These are phyloP conservation scores for Drosophila nikananu DNA, from an alignment of 1,140 invertebrate species.

Conservation along the genomic window DNA sequence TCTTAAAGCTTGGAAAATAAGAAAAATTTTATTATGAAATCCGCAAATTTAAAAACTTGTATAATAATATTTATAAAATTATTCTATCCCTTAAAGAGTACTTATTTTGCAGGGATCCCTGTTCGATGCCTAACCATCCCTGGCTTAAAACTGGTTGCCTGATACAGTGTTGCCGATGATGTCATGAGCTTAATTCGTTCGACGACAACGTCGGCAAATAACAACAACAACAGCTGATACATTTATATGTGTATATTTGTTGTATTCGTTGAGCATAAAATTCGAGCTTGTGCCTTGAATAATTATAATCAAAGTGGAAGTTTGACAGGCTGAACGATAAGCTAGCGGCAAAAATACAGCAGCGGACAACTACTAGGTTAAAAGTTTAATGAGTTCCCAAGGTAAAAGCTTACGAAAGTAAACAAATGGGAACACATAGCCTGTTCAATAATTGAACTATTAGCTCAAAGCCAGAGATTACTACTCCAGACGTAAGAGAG, in stretches of 20 bases:
- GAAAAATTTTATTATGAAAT: not conserved
- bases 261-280: conserved; percentile 37
- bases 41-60: rapidly evolving
- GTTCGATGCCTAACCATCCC: conserved; percentile 31
- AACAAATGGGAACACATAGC: conserved; percentile 54
- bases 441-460: conserved; percentile 32
- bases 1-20: not conserved
- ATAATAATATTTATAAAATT: not conserved
- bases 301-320: conserved; percentile 51
- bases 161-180: conserved; percentile 53
- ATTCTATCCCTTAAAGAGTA: not conserved
- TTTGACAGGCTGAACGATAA: conserved; percentile 53
- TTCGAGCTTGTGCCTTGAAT: conserved; percentile 48
- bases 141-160: conserved; percentile 63
- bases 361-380: conserved; percentile 55
- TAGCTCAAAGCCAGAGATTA: not conserved
- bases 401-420: conserved; percentile 73
- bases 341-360: conserved; percentile 15
- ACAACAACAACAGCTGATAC: conserved; percentile 62
- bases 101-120: not conserved
- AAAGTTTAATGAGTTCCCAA: conserved; percentile 76
- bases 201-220: conserved; percentile 31
- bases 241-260: conserved; percentile 26
- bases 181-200: conserved; percentile 65
- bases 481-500: conserved; percentile 9